A percentile compares a stretch with the other conserved stretches of the same genome.
Conservation (phyloP, 2,888 invertebrate species). For the Xylophagus ater region DNA sequence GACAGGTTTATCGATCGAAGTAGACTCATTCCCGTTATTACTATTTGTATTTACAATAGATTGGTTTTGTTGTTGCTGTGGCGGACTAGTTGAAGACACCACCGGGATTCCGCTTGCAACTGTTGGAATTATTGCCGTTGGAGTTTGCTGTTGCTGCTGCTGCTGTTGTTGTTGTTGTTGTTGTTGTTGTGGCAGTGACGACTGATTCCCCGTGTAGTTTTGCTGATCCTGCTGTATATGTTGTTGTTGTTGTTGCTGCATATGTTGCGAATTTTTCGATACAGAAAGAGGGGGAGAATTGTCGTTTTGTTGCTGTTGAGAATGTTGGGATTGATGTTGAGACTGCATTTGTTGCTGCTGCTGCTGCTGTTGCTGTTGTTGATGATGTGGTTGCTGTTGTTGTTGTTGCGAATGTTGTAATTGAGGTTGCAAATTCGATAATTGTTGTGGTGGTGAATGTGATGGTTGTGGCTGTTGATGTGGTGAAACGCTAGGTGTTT, state of each 20-base stretch:
- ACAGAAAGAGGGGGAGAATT: neutral
- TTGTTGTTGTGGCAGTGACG: slow-evolving; percentile 11
- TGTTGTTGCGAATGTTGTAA: slow-evolving; percentile 12
- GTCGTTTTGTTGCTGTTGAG: slow-evolving; percentile 21
- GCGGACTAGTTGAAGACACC: slow-evolving; percentile 25
- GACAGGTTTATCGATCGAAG: slow-evolving; percentile 64
- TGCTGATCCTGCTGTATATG: slow-evolving; percentile 11
- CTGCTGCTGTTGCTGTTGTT: slow-evolving; percentile 7
- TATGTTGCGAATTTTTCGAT: slow-evolving; percentile 9
- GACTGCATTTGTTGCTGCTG: slow-evolving; percentile 6
- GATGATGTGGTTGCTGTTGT: slow-evolving; percentile 18
- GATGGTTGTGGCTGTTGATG: slow-evolving; percentile 31
- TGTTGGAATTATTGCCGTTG: slow-evolving; percentile 11
- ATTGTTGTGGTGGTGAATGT: slow-evolving; percentile 28
- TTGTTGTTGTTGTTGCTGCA: slow-evolving; percentile 16
- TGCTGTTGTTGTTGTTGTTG: slow-evolving; percentile 7
- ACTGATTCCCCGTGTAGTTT: slow-evolving; percentile 7
- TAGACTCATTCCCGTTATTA: slow-evolving; percentile 54
- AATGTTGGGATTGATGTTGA: slow-evolving; percentile 9
- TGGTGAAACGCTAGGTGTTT: slow-evolving; percentile 28
- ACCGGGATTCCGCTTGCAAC: slow-evolving; percentile 26
- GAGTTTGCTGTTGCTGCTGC: slow-evolving; percentile 9
- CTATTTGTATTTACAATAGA: slow-evolving; percentile 43
- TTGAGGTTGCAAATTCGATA: slow-evolving; percentile 24
- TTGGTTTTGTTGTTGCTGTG: slow-evolving; percentile 11